Evolutionary conservation across 2,888 invertebrate genomes (phyloP), one percentile per base, ranked within the genome.

Genomic region (Heliconius ismenius): DNA sequence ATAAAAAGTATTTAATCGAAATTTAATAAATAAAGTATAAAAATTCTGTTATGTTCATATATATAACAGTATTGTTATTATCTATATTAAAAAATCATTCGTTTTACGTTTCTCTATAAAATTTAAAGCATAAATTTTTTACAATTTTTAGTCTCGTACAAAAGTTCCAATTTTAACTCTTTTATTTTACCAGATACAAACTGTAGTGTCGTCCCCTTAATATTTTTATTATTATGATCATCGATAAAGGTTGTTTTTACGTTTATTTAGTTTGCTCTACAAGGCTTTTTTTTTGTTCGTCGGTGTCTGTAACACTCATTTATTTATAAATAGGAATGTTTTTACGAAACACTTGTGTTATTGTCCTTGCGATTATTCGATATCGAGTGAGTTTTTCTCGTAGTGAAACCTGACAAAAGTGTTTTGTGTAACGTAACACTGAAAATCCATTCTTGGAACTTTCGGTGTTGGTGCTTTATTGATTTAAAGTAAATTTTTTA

Each of bases 321-420:
- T 73, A 15, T 43, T 72, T 65, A 72, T 76, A 76, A 76, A 73
- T 73, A 67, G 76, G 9, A 54, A 26, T 39, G 28, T 76, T 76
- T 77, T 67, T 72, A 81, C 76, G 81, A 86, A 87, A 86, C 84
- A 83, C 84, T 84, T 83, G 84, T 84, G 81, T 79, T 81, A 74
- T 79, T 81, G 87, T 88, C 88, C 90, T 90, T 89, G 90, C 82
- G 81, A 83, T 81, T 78, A 76, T 28, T 60, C 65, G 72, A 82
- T 86, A 86, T 88, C 87, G 85, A 86, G 76, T 78, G 70, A 80
- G 80, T 83, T 83, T 82, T 82, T 81, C 75, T 84, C 69, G 73
- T 80, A 84, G 88, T 88, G 91, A 91, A 91, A 90, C 89, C 90
- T 83, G 81, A 88, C 88, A 89, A 88, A 84, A 83, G 82, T 81